phyloP scores from a whole-genome alignment of 1,140 invertebrate genomes.

The Trialeurodes vaporariorum region DNA sequence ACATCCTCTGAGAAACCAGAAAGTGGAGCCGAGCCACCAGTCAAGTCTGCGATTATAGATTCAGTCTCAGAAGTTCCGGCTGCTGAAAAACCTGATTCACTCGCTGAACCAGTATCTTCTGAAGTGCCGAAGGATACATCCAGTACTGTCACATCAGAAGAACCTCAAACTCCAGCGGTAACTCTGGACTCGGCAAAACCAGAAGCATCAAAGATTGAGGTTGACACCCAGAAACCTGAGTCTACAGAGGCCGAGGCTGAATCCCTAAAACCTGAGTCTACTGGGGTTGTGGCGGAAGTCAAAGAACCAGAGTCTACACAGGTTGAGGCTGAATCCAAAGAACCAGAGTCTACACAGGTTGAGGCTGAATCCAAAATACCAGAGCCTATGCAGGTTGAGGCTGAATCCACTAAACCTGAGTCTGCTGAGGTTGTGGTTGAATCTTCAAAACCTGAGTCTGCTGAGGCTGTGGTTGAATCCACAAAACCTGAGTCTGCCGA shows the following conservation, averaged over 20 bases:
- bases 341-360: background rate
- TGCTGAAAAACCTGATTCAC: too few species aligned
- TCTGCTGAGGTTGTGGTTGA: too few species aligned
- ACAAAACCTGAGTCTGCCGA: too few species aligned
- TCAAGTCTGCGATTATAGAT: background rate
- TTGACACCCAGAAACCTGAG: background rate
- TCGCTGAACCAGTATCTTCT: background rate
- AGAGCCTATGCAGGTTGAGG: background rate
- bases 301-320: background rate
- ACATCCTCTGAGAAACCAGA: conserved; percentile 23
- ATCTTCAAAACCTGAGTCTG: too few species aligned
- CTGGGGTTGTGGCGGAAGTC: background rate
- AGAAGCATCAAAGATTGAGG: background rate
- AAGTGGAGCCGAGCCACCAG: conserved; percentile 21
- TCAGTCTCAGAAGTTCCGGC: background rate
- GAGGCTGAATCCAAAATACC: background rate
- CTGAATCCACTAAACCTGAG: conserved; percentile 2
- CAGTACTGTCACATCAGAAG: background rate
- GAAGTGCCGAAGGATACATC: background rate
- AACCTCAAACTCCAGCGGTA: background rate
- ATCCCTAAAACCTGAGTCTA: background rate
- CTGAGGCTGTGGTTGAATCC: too few species aligned
- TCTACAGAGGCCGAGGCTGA: background rate
- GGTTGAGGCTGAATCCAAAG: background rate
- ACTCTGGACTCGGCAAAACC: background rate